These are phyloP conservation scores for Drosophila paulistorum DNA, from an alignment of 1,140 invertebrate species.

Conservation along the genomic window DNA sequence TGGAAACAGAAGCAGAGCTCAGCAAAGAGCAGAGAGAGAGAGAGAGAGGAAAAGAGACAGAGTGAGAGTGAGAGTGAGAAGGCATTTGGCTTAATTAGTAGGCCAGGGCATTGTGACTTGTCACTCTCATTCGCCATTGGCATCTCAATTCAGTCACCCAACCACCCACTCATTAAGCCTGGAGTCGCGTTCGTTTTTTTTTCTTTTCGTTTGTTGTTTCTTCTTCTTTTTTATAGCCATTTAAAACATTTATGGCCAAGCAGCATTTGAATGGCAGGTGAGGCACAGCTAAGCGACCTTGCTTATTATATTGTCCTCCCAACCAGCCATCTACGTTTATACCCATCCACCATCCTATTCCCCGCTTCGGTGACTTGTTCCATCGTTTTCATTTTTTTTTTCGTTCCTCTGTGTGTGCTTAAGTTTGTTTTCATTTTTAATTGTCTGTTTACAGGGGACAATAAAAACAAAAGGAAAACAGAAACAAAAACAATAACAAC, in stretches of 20 bases:
- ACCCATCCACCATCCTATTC: too few relatives aligned
- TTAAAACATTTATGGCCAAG: slow-evolving; percentile 76
- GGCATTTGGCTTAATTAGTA: slow-evolving; percentile 16
- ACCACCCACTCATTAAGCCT: slow-evolving; percentile 1
- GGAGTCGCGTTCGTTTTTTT: neutral
- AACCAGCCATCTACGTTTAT: neutral
- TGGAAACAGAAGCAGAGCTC: slow-evolving; percentile 28
- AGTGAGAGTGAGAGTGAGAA: neutral
- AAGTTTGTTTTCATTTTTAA: slow-evolving; percentile 59
- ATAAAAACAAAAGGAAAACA: neutral
- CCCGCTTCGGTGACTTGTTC: neutral
- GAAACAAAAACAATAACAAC: neutral
- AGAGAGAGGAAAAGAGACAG: neutral
- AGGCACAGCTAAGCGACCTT: slow-evolving; percentile 52
- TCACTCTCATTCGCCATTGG: slow-evolving; percentile 19
- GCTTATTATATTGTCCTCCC: slow-evolving; percentile 52
- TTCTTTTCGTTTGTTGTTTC: neutral
- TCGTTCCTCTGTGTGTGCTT: slow-evolving; percentile 16
- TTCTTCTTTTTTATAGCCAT: slow-evolving; percentile 58
- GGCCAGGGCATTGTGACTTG: slow-evolving; percentile 19
- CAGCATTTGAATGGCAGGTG: slow-evolving; percentile 72
- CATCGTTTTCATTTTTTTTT: neutral
- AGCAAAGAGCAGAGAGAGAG: neutral
- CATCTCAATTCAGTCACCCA: slow-evolving; percentile 15
- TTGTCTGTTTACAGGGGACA: slow-evolving; percentile 59